A percentile compares a stretch with the other conserved stretches of the same genome.
Conservation (phyloP, 1,140 invertebrate species). For the Mycetomoellerius zeteki region DNA sequence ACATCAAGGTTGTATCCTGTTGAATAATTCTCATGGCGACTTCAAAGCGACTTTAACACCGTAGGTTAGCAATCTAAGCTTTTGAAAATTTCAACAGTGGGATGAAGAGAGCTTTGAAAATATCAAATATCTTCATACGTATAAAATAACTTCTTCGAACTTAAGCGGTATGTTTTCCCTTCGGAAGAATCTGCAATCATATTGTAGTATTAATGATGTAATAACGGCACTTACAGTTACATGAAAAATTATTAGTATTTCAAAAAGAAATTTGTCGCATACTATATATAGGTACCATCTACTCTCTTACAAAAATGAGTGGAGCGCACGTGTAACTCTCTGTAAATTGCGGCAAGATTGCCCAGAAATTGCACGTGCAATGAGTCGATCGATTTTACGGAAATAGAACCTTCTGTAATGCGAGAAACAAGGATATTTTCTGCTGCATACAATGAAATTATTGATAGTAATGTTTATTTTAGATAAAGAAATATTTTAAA, state of each 20-base stretch:
- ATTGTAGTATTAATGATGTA: not conserved
- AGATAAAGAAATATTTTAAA: not conserved
- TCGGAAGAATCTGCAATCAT: not conserved
- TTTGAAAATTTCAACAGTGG: constrained; percentile 48
- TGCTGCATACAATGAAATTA: not conserved
- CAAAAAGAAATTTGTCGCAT: not conserved
- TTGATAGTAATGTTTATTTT: not conserved
- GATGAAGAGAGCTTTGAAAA: constrained; percentile 41
- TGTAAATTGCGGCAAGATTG: constrained; percentile 37
- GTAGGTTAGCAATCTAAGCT: constrained; percentile 55
- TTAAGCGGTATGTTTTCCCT: not conserved
- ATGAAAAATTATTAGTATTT: not conserved
- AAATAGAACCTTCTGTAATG: constrained; percentile 43
- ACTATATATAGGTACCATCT: not conserved
- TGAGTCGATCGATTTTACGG: constrained; percentile 32
- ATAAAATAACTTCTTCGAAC: not conserved
- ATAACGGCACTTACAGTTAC: not conserved
- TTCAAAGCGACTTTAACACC: constrained; percentile 52
- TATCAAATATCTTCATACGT: not conserved
- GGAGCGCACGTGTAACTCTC: constrained; percentile 10
- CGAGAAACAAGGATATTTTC: constrained; percentile 19
- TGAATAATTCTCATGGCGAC: constrained; percentile 58
- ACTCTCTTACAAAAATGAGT: not conserved
- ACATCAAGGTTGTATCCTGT: constrained; percentile 51
- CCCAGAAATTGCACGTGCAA: constrained; percentile 42